Percentiles rank a stretch among this genome's conserved stretches.
phyloP scores from a whole-genome alignment of 2,888 invertebrate species.

The Dryadula phaetusa region DNA sequence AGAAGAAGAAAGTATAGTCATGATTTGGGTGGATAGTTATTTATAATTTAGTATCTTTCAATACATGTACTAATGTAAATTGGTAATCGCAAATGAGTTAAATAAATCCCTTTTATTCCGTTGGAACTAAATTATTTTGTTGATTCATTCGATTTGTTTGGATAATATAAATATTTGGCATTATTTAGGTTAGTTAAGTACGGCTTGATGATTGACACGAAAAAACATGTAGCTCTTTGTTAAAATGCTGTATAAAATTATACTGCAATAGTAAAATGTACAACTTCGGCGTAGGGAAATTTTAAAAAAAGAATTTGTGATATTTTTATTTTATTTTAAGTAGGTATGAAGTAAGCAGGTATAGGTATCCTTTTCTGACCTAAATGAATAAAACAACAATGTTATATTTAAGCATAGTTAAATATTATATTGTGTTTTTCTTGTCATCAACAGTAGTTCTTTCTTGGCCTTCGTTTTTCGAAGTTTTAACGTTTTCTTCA shows the following conservation, averaged over 20 bases:
- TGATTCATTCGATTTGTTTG: background rate
- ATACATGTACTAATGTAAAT: constrained; percentile 1
- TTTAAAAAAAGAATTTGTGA: background rate
- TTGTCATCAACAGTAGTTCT: constrained; percentile 38
- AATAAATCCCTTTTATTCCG: background rate
- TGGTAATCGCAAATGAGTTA: background rate
- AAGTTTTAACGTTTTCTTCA: constrained; percentile 50
- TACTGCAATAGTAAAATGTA: background rate
- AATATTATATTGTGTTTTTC: constrained; percentile 27
- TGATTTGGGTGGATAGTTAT: background rate
- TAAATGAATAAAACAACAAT: constrained; percentile 3
- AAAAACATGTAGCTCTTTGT: constrained; percentile 7
- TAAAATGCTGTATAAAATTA: background rate
- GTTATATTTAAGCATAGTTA: background rate
- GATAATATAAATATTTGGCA: background rate
- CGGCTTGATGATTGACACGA: background rate
- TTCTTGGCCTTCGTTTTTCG: constrained; percentile 42
- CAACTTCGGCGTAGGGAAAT: too few species aligned
- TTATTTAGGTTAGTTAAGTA: constrained; percentile 12
- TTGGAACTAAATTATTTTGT: background rate
- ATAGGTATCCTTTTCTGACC: too few species aligned
- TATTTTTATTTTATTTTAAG: background rate
- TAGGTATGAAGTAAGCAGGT: too few species aligned
- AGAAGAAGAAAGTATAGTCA: too few species aligned
- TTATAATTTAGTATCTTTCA: background rate